Percentiles rank a stretch among this genome's conserved stretches.
These are phyloP conservation scores for Tautogolabrus adspersus DNA, from an alignment of 2,113 vertebrate genomes.

Conservation along the genomic window DNA sequence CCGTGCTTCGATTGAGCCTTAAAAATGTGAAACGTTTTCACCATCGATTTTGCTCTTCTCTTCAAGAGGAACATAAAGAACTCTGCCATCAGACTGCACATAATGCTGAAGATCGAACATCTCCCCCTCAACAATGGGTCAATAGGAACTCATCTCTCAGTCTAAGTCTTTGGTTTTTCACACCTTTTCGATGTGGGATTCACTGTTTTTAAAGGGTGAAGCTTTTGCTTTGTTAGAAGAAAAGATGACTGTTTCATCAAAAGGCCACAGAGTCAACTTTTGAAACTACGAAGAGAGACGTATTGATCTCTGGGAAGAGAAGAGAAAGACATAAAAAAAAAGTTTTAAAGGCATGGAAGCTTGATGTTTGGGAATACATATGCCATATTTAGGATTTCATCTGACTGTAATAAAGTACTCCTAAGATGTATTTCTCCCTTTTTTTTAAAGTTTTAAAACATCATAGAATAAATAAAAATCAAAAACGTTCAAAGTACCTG, in stretches of 20 bases:
- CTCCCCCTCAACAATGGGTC: constrained; percentile 81
- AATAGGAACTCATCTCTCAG: constrained; percentile 72
- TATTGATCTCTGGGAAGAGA: constrained; percentile 57
- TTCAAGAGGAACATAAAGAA: constrained; percentile 84
- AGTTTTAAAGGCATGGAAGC: constrained; percentile 27
- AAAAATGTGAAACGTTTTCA: constrained; percentile 87
- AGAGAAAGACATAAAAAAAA: constrained; percentile 38
- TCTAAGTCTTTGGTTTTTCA: constrained; percentile 70
- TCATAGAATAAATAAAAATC: constrained; percentile 20
- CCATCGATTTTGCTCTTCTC: constrained; percentile 87
- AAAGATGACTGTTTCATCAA: constrained; percentile 59
- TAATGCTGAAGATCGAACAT: constrained; percentile 86
- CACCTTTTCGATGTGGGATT: constrained; percentile 63
- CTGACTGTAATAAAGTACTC: constrained; percentile 13
- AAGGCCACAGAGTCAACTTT: constrained; percentile 57
- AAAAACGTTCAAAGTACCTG: constrained; percentile 4
- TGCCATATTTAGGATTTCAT: constrained; percentile 27
- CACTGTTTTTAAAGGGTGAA: constrained; percentile 57
- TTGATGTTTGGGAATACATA: constrained; percentile 41
- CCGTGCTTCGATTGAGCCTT: constrained; percentile 85
- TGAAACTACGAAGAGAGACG: constrained; percentile 45
- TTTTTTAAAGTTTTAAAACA: background rate
- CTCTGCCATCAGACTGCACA: constrained; percentile 83
- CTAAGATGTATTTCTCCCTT: constrained; percentile 15
- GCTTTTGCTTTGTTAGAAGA: constrained; percentile 66